Percentiles rank a stretch among this genome's conserved stretches.
Conservation (phyloP, 2,888 invertebrate species). For the Catonia carolina region DNA sequence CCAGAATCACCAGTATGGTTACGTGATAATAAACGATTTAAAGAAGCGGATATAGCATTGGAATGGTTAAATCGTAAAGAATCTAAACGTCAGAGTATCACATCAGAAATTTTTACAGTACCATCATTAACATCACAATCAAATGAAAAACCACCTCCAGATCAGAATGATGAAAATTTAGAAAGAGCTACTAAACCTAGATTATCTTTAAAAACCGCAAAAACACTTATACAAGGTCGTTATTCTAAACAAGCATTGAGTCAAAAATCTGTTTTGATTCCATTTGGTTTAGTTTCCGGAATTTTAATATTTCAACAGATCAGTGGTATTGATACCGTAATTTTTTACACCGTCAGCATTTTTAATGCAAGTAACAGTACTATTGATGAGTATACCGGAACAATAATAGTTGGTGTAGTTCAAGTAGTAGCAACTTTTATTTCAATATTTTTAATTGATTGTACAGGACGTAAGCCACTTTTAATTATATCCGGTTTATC, state of each 20-base stretch:
- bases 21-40: conserved; percentile 44
- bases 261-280: conserved; percentile 41
- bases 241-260: conserved; percentile 31
- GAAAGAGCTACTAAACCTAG: conserved; percentile 15
- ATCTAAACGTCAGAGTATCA: conserved; percentile 22
- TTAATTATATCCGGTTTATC: conserved; percentile 52
- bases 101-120: conserved; percentile 28
- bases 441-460: conserved; percentile 52
- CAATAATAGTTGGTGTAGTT: conserved; percentile 51
- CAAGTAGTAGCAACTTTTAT: conserved; percentile 45
- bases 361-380: conserved; percentile 50
- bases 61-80: conserved; percentile 46
- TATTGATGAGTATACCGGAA: conserved; percentile 49
- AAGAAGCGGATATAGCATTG: conserved; percentile 46
- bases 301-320: conserved; percentile 53
- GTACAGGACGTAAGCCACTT: conserved; percentile 53
- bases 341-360: conserved; percentile 54
- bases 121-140: conserved; percentile 1
- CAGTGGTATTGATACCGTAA: conserved; percentile 53
- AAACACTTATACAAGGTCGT: conserved; percentile 24
- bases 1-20: conserved; percentile 61
- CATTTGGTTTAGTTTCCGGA: conserved; percentile 47
- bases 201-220: conserved; percentile 15
- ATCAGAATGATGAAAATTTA: neutral
- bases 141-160: conserved; percentile 16